Conservation (phyloP, 2,797 vertebrate genomes). For the Microtus californicus region DNA sequence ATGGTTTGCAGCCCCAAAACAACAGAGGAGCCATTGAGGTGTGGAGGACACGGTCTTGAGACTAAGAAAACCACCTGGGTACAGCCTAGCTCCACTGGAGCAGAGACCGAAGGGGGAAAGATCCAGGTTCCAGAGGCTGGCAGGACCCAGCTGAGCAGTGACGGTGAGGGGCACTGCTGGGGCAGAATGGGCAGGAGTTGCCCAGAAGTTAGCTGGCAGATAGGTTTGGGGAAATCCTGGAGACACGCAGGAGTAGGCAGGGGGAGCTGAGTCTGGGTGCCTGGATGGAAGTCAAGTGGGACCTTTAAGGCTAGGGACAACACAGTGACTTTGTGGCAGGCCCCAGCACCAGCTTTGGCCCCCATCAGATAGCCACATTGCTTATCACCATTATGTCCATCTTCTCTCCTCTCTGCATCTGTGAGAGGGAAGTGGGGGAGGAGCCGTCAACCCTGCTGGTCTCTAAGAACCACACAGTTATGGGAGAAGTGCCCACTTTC, state of each 20-base stretch:
- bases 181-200: not conserved
- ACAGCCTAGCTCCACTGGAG: not conserved
- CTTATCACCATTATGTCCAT: fast-evolving
- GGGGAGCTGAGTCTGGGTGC: not conserved
- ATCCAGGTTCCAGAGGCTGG: not conserved
- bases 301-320: not conserved
- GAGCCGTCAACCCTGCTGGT: not conserved
- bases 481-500: not conserved
- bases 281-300: too few species aligned
- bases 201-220: not conserved
- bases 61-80: not conserved
- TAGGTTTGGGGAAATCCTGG: not conserved
- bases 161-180: not conserved
- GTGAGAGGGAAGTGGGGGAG: too few species aligned
- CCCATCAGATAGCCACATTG: too few species aligned
- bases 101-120: not conserved
- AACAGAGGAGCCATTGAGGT: not conserved
- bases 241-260: not conserved
- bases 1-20: not conserved
- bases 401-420: not conserved
- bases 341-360: not conserved
- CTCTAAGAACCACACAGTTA: not conserved
- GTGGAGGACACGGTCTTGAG: not conserved
- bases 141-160: not conserved
- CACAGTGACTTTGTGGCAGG: not conserved